Conservation (phyloP, 1,140 invertebrate genomes). For the Coelopa frigida region DNA sequence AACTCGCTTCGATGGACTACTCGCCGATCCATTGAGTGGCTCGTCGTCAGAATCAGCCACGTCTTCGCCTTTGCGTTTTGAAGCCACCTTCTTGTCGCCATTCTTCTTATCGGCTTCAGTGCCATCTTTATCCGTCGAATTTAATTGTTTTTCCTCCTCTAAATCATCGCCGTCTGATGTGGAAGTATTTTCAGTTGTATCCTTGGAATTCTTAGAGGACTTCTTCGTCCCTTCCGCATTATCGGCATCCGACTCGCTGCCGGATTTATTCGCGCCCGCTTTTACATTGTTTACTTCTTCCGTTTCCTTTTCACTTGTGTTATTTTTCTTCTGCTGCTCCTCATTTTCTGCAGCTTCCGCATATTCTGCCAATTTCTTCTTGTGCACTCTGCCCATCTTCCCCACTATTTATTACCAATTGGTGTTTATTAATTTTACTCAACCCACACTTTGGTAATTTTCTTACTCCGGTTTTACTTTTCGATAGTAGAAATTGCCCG, state of each 20-base stretch:
- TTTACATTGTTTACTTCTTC: constrained; percentile 4
- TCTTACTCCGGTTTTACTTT: too few species aligned
- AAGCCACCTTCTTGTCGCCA: constrained; percentile 13
- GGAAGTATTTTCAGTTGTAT: constrained; percentile 1
- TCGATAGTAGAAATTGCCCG: too few species aligned
- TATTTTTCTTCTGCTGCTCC: constrained; percentile 12
- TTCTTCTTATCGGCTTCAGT: constrained; percentile 5
- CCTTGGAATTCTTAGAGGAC: too few species aligned
- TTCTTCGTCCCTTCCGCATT: too few species aligned
- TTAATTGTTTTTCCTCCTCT: constrained; percentile 3
- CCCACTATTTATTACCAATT: not conserved
- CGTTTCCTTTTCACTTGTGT: constrained; percentile 10
- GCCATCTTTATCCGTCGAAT: constrained; percentile 3
- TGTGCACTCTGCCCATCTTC: constrained; percentile 16
- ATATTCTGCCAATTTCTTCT: constrained; percentile 20
- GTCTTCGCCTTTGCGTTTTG: constrained; percentile 13
- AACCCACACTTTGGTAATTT: too few species aligned
- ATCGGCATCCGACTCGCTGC: constrained; percentile 13
- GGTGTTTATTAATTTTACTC: not conserved
- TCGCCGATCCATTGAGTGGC: constrained; percentile 9
- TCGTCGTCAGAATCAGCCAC: constrained; percentile 10
- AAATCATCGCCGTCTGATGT: constrained; percentile 13
- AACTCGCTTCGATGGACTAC: constrained; percentile 7
- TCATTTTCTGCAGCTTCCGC: constrained; percentile 20
- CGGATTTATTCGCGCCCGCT: not conserved